These are phyloP conservation scores for Aphaenogaster ashmeadi DNA, from an alignment of 1,140 invertebrate genomes.

Conservation along the genomic window DNA sequence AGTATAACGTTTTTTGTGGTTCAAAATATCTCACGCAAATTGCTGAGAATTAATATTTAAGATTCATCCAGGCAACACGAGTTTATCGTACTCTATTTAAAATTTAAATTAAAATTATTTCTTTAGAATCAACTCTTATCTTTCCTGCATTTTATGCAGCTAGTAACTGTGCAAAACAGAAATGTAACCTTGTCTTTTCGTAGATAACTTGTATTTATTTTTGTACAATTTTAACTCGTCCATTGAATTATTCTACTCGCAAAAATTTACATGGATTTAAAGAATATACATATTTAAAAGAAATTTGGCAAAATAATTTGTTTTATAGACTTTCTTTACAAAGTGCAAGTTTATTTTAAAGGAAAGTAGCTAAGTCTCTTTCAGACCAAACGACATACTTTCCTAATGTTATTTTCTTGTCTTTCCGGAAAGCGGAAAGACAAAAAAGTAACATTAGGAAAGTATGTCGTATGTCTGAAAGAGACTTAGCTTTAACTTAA, in stretches of 20 bases:
- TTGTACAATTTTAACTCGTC: background rate
- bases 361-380: no score
- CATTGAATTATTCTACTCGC: background rate
- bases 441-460: background rate
- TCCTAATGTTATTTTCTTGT: no score
- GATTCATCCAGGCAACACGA: background rate
- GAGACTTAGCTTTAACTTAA: background rate
- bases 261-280: background rate
- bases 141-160: background rate
- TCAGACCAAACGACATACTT: no score
- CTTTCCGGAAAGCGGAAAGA: background rate
- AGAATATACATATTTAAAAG: background rate
- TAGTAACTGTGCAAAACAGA: background rate
- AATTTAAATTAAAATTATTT: constrained; percentile 3
- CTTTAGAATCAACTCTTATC: background rate
- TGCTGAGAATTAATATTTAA: background rate
- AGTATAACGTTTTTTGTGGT: no score
- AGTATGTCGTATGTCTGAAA: background rate
- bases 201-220: background rate
- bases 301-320: background rate
- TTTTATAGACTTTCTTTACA: background rate
- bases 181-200: background rate
- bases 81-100: background rate
- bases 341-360: background rate
- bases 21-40: background rate